phyloP scores from a whole-genome alignment of 1,140 invertebrate species.

The Ostrea denselamellosa region DNA sequence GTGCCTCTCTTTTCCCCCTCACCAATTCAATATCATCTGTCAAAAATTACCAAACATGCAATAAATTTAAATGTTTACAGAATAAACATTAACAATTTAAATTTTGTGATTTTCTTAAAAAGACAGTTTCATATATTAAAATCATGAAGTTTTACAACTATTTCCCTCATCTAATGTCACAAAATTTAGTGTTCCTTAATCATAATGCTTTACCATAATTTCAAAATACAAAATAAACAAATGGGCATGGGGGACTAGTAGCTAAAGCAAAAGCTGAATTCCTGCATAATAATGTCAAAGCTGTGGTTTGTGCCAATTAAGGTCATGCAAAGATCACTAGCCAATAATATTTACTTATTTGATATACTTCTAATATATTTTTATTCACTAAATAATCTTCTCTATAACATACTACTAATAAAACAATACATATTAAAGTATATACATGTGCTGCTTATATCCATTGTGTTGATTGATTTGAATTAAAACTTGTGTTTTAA shows the following conservation, averaged over 20 bases:
- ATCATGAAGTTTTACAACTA: neutral
- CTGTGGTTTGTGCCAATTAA: neutral
- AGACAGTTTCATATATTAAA: neutral
- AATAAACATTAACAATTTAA: neutral
- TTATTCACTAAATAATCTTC: no score
- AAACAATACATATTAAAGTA: no score
- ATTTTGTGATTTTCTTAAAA: neutral
- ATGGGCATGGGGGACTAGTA: neutral
- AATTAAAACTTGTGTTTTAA: no score
- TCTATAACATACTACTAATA: no score
- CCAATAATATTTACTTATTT: no score
- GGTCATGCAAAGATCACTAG: neutral
- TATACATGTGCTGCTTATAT: no score
- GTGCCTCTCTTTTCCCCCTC: conserved; percentile 57
- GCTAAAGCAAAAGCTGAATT: neutral
- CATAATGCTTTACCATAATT: neutral
- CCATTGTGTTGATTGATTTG: no score
- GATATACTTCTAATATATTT: no score
- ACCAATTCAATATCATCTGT: conserved; percentile 70
- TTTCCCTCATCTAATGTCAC: neutral
- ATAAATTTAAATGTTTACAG: neutral
- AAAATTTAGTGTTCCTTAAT: neutral
- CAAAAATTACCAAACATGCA: neutral
- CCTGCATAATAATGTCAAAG: neutral
- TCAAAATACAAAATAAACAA: neutral